Conservation (phyloP, 1,140 invertebrate species). For the Drosophila orena region DNA sequence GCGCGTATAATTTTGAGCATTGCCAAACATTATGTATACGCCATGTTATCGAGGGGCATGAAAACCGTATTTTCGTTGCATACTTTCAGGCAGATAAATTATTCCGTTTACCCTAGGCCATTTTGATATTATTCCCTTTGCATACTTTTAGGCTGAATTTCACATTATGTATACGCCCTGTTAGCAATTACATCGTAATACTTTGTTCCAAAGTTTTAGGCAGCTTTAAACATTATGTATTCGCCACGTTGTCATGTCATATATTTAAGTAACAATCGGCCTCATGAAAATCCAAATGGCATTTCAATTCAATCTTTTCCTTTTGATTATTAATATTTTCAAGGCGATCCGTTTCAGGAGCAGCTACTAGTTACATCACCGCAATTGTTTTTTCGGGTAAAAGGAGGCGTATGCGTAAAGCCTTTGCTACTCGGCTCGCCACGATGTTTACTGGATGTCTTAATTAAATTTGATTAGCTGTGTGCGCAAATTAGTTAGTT, state of each 20-base stretch:
- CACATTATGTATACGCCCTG: too few species aligned
- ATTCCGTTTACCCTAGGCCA: too few species aligned
- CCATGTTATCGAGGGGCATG: not conserved
- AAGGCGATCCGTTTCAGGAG: not conserved
- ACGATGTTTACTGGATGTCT: slow-evolving; percentile 66
- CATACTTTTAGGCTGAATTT: too few species aligned
- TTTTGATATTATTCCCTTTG: too few species aligned
- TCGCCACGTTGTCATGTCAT: too few species aligned
- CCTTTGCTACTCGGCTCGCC: slow-evolving; percentile 29
- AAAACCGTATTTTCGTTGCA: not conserved
- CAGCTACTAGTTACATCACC: slow-evolving; percentile 3
- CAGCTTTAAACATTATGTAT: too few species aligned
- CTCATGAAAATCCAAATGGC: too few species aligned
- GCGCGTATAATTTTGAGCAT: not conserved
- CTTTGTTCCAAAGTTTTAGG: too few species aligned
- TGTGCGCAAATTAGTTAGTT: slow-evolving; percentile 78
- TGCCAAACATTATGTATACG: not conserved
- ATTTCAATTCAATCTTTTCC: too few species aligned
- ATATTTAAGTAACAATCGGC: too few species aligned
- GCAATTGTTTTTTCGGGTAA: slow-evolving; percentile 1
- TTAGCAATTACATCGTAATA: too few species aligned
- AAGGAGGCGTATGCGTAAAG: slow-evolving; percentile 49
- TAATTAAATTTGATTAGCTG: slow-evolving; percentile 84
- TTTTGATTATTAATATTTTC: too few species aligned
- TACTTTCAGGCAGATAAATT: not conserved